phyloP scores from a whole-genome alignment of 2,113 vertebrate species.

The Oryzias javanicus region DNA sequence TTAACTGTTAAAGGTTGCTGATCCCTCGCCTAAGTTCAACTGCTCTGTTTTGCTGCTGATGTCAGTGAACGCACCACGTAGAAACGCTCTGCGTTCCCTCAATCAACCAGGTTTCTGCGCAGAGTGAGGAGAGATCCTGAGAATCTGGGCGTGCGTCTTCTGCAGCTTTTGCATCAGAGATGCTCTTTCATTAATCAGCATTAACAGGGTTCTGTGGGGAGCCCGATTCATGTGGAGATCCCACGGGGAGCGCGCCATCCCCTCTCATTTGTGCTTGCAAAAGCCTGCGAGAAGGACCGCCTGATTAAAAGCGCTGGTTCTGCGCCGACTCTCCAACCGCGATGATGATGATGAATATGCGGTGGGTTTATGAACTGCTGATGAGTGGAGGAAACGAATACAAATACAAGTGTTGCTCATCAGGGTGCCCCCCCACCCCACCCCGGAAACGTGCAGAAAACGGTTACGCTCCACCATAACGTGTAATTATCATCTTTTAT shows the following conservation, averaged over 20 bases:
- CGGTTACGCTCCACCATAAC: conserved; percentile 20
- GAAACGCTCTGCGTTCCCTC: too few species aligned
- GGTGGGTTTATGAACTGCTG: conserved; percentile 20
- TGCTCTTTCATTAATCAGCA: conserved; percentile 69
- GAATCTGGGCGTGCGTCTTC: conserved; percentile 32
- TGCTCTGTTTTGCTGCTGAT: too few species aligned
- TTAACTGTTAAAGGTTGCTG: too few species aligned
- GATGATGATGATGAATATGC: conserved; percentile 49
- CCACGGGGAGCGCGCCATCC: conserved; percentile 39
- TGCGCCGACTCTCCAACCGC: conserved; percentile 27
- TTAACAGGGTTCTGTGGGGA: conserved; percentile 40
- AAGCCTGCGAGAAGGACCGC: conserved; percentile 38
- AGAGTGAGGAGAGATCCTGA: conserved; percentile 21
- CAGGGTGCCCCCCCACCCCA: conserved; percentile 2
- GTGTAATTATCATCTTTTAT: conserved; percentile 44
- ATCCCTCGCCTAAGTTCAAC: too few species aligned
- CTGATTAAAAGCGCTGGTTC: conserved; percentile 49
- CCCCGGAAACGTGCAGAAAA: conserved; percentile 4
- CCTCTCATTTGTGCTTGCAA: conserved; percentile 46
- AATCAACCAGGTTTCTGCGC: too few species aligned
- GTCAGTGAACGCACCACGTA: too few species aligned
- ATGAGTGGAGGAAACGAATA: conserved; percentile 33
- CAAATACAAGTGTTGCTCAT: conserved; percentile 30
- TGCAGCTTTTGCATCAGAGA: conserved; percentile 40
- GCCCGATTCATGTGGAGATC: conserved; percentile 32